phyloP scores from a whole-genome alignment of 1,140 invertebrate genomes.

The Schlechtendalia chinensis region DNA sequence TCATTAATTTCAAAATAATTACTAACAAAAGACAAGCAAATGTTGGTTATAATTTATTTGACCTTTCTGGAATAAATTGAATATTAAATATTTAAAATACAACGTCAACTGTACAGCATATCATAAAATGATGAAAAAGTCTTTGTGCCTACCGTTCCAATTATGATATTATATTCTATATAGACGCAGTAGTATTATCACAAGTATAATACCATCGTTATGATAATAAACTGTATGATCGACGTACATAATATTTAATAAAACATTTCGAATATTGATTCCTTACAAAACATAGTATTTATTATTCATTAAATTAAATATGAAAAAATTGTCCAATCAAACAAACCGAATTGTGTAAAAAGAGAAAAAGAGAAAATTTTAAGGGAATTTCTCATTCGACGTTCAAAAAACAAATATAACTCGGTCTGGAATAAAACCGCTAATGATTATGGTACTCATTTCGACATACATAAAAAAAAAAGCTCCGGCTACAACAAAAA shows the following conservation, averaged over 20 bases:
- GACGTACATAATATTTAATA: neutral
- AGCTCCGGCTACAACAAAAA: neutral
- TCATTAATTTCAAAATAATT: constrained; percentile 42
- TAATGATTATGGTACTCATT: neutral
- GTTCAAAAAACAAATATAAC: constrained; percentile 29
- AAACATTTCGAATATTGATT: neutral
- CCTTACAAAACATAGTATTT: neutral
- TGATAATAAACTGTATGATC: too few relatives aligned
- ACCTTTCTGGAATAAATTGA: neutral
- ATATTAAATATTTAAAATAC: neutral
- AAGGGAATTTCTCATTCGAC: neutral
- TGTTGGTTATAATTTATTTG: neutral
- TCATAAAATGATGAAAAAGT: neutral
- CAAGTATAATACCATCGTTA: neutral
- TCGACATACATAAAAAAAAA: constrained; percentile 9
- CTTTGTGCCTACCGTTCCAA: neutral
- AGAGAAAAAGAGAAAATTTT: neutral
- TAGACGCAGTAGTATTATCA: too few relatives aligned
- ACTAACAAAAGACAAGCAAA: constrained; percentile 7
- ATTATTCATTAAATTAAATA: neutral
- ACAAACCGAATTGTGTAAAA: neutral
- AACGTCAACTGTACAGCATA: neutral
- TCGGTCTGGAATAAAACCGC: neutral
- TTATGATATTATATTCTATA: too few relatives aligned
- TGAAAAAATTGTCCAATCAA: constrained; percentile 10